phyloP scores from a whole-genome alignment of 2,888 invertebrate genomes.

The Doris montereyensis region DNA sequence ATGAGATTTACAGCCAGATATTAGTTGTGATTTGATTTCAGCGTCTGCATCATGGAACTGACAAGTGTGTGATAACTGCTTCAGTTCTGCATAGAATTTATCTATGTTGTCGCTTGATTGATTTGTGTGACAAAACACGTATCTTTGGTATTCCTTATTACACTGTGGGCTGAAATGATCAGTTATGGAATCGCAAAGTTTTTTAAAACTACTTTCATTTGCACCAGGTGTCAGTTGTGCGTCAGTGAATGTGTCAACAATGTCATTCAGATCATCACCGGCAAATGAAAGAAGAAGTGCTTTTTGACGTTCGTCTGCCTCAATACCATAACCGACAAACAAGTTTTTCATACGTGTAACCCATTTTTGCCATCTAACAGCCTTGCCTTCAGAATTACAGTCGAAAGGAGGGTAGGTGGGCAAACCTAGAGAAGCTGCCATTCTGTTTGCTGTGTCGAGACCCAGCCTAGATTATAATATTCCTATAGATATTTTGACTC shows the following conservation, averaged over 20 bases:
- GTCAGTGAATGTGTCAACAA: background rate
- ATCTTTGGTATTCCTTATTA: background rate
- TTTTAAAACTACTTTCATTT: no score
- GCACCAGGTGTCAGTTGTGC: background rate
- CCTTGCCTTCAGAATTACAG: background rate
- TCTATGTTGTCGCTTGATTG: background rate
- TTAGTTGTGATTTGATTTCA: background rate
- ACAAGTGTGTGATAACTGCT: background rate
- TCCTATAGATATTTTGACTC: no score
- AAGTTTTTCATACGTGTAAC: background rate
- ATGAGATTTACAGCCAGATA: background rate
- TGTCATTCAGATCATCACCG: background rate
- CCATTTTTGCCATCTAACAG: background rate
- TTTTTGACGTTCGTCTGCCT: background rate
- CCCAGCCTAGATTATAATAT: no score
- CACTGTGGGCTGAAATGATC: background rate
- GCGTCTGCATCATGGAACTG: background rate
- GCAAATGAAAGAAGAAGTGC: background rate
- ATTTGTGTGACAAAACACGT: background rate
- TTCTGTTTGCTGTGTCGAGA: no score
- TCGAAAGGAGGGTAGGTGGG: background rate
- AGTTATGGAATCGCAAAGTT: no score
- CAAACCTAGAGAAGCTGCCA: no score
- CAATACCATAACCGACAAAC: background rate
- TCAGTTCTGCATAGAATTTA: background rate